phyloP scores from a whole-genome alignment of 2,888 invertebrate species.

The Campoplex capitator region DNA sequence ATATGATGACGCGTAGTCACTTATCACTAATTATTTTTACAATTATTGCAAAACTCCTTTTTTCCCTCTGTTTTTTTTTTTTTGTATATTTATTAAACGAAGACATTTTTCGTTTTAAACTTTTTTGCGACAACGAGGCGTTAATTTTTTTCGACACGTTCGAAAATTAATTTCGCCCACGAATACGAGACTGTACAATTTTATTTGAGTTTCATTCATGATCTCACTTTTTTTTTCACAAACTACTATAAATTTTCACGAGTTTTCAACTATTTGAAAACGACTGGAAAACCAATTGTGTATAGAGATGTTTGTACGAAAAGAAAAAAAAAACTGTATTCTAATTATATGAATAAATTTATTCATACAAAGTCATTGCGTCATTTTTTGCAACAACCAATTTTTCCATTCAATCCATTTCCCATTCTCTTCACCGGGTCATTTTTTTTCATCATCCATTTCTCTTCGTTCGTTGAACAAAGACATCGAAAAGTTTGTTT shows the following conservation, averaged over 20 bases:
- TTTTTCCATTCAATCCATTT: background rate
- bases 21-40: constrained; percentile 36
- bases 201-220: constrained; percentile 2
- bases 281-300: constrained; percentile 25
- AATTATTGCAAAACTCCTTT: constrained; percentile 27
- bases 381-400: background rate
- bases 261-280: constrained; percentile 16
- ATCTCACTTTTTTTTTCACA: constrained; percentile 30
- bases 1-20: constrained; percentile 44
- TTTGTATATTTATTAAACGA: constrained; percentile 7
- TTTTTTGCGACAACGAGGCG: background rate
- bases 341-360: constrained; percentile 52
- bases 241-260: constrained; percentile 7
- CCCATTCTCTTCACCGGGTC: background rate
- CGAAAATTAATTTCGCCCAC: background rate
- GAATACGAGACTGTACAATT: constrained; percentile 17
- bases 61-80: constrained; percentile 11
- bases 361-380: constrained; percentile 11
- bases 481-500: background rate
- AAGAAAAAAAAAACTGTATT: constrained; percentile 33
- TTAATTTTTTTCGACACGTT: constrained; percentile 2
- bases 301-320: constrained; percentile 47
- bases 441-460: background rate
- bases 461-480: background rate
- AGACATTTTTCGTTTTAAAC: background rate